Evolutionary conservation across 2,888 invertebrate species (phyloP).

Genomic region (Eucriotettix oculatus): DNA sequence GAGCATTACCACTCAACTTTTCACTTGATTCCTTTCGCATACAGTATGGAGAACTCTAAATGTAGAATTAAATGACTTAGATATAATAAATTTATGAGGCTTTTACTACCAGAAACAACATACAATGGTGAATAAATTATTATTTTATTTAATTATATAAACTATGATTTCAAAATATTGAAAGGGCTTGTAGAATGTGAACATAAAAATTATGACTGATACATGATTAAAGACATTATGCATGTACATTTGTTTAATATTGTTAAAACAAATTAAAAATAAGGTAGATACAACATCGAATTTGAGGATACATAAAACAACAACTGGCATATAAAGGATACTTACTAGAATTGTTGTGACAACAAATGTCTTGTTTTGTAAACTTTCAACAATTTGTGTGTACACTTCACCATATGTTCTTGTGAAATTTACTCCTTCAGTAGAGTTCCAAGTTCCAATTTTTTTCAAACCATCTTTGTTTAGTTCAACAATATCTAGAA

Average conservation of each 20-base stretch:
- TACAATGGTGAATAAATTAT: too few relatives aligned
- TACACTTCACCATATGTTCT: slow-evolving; percentile 72
- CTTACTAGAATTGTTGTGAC: slow-evolving; percentile 84
- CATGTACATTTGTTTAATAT: too few relatives aligned
- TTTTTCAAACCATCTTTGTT: slow-evolving; percentile 67
- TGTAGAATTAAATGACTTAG: background rate
- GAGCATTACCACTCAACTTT: slow-evolving; percentile 73
- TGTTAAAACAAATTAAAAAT: too few relatives aligned
- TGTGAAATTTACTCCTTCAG: slow-evolving; percentile 75
- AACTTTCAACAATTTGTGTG: slow-evolving; percentile 72
- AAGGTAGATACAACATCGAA: too few relatives aligned
- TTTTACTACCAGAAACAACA: too few relatives aligned
- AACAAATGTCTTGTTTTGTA: slow-evolving; percentile 80
- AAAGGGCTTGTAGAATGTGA: too few relatives aligned
- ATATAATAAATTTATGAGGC: too few relatives aligned
- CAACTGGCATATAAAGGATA: slow-evolving; percentile 9
- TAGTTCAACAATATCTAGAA: slow-evolving; percentile 80
- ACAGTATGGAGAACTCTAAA: slow-evolving; percentile 85
- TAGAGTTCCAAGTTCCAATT: slow-evolving; percentile 79
- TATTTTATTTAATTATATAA: too few relatives aligned
- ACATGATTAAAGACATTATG: too few relatives aligned
- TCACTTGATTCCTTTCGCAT: slow-evolving; percentile 82
- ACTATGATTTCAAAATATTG: too few relatives aligned
- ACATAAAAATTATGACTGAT: too few relatives aligned
- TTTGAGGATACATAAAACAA: too few relatives aligned